These are phyloP conservation scores for Belgica antarctica DNA, from an alignment of 2,888 invertebrate genomes.

Conservation along the genomic window DNA sequence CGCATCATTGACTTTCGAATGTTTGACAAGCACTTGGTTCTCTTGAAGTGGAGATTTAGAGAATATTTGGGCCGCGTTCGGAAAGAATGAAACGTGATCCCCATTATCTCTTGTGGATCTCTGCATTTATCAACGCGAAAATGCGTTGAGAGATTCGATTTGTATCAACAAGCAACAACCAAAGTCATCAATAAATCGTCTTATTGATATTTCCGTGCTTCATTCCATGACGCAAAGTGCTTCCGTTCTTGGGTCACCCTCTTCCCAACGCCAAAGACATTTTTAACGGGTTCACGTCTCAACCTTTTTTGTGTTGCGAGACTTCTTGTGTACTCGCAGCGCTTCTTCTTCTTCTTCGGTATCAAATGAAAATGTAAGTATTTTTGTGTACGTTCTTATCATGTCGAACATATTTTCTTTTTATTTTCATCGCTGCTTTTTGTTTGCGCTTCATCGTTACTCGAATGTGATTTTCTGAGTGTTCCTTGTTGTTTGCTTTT, in stretches of 20 bases:
- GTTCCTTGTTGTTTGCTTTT: background rate
- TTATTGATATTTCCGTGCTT: background rate
- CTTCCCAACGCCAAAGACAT: no score
- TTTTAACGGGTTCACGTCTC: background rate
- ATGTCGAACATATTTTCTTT: slow-evolving; percentile 1
- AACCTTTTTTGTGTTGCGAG: background rate
- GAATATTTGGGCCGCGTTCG: background rate
- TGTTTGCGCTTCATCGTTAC: background rate
- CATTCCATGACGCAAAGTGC: background rate
- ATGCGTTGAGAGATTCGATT: no score
- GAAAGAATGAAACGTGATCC: background rate
- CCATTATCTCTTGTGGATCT: no score
- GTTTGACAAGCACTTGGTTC: slow-evolving; percentile 27
- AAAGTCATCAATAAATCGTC: background rate
- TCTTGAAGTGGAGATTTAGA: background rate
- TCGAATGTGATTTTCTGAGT: background rate
- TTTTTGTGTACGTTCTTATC: background rate
- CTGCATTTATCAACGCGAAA: no score
- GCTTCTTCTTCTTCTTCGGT: no score
- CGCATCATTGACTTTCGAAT: background rate
- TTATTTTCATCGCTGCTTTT: background rate
- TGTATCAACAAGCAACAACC: no score
- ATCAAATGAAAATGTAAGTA: background rate
- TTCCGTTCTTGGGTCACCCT: background rate
- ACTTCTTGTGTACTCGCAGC: background rate